Evolutionary conservation across 1,140 invertebrate genomes (phyloP).

Genomic region (Drosophila melanogaster): Release_6_plus_ISO1_MT NT_033777.3:23944001-23944500

Average conservation of each 20-base stretch:
- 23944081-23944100: slow-evolving; percentile 88
- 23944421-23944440: slow-evolving; percentile 85
- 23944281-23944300: slow-evolving; percentile 91
- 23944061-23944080: slow-evolving; percentile 88
- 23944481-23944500: slow-evolving; percentile 89
- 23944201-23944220: slow-evolving; percentile 92
- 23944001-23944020: slow-evolving; percentile 87
- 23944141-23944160: slow-evolving; percentile 55
- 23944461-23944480: slow-evolving; percentile 93
- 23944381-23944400: slow-evolving; percentile 86
- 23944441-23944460: slow-evolving; percentile 91
- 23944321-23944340: slow-evolving; percentile 89
- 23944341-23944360: slow-evolving; percentile 91
- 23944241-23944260: slow-evolving; percentile 88
- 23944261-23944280: slow-evolving; percentile 91
- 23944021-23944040: slow-evolving; percentile 92
- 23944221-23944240: slow-evolving; percentile 91
- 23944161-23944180: slow-evolving; percentile 92
- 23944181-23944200: slow-evolving; percentile 88
- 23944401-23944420: slow-evolving; percentile 40
- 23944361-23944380: slow-evolving; percentile 87
- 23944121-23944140: not conserved
- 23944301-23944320: slow-evolving; percentile 87
- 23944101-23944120: slow-evolving; percentile 86
- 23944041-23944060: slow-evolving; percentile 94